Base-by-base conservation (phyloP, 2,113 vertebrate genomes). In the Alethe diademata region DNA sequence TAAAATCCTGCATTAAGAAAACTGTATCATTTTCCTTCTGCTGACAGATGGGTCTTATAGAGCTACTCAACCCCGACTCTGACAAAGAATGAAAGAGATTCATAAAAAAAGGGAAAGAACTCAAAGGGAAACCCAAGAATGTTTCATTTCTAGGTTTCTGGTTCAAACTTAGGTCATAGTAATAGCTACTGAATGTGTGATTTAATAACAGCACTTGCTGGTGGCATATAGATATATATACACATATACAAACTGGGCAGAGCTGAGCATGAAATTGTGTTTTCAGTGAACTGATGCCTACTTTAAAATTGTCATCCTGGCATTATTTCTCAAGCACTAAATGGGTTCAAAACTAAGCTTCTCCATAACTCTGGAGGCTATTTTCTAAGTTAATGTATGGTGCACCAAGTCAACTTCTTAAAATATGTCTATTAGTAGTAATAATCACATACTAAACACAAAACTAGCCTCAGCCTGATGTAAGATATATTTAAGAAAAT, bases 111-210 rank as follows among this genome's bases (percentile, higher is more conserved):
- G 20, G 7, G 43, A 87, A 80, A 88, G 47, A 90, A 93, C 75
- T 94, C 93, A 96, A 95, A 96, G 60, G 47, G 90, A 96, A 97
- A 92, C 90, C 51, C 40, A 90, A 94, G 88, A 96, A 90, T 73
- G 90, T 88, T 96, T 96, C 88, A 92, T 96, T 95, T 96, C 67
- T 95, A 90, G 85, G 90, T 88, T 95, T 96, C 90, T 94, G 94
- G 96, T 97, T 97, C 95, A 93, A 96, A 88, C 65, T 36, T 12
- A 60, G 94, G 90, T 96, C 92, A 96, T 5, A 45, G 69, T 9
- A 88, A 82, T 62, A 92, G 85, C 91, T 95, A 83, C 78, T 57
- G 70, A 82, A 93, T 12, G 5, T 80, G 70, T 71, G 92, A 90
- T 71, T 96, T 95, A 88, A 43, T 71, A 94, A 92, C 56, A 74